Evolutionary conservation across 2,888 invertebrate species (phyloP).

Genomic region (Ophion obscuratus): DNA sequence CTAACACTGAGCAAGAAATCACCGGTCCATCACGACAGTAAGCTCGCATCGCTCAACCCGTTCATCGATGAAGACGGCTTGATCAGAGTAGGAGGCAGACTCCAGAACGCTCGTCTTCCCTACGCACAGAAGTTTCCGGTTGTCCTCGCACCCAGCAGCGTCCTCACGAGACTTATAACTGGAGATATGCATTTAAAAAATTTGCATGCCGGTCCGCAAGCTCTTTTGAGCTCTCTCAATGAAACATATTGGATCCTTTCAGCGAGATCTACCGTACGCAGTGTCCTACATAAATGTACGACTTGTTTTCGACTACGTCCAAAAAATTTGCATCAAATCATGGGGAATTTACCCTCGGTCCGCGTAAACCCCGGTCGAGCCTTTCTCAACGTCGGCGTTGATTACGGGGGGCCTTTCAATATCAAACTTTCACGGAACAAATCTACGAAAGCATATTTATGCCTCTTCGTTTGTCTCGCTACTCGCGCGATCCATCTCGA

Average conservation of each 20-base stretch:
- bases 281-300: no score
- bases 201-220: no score
- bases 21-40: constrained; percentile 16
- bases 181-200: no score
- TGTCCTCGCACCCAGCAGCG: no score
- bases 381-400: constrained; percentile 42
- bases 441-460: constrained; percentile 68
- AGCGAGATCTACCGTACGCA: no score
- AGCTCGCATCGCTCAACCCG: constrained; percentile 38
- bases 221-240: no score
- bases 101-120: no score
- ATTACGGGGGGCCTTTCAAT: constrained; percentile 52
- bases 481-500: constrained; percentile 73
- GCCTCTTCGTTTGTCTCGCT: constrained; percentile 72
- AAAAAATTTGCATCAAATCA: no score
- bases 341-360: constrained; percentile 47
- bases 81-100: constrained; percentile 63
- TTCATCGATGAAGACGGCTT: constrained; percentile 61
- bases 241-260: no score
- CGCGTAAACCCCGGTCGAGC: constrained; percentile 44
- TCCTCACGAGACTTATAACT: no score
- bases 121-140: no score
- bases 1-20: not conserved
- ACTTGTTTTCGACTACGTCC: no score
- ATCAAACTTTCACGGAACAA: constrained; percentile 48